Evolutionary conservation across 2,797 vertebrate species (phyloP), one percentile per base, ranked within the genome.

Genomic region (Alcedo atthis): DNA sequence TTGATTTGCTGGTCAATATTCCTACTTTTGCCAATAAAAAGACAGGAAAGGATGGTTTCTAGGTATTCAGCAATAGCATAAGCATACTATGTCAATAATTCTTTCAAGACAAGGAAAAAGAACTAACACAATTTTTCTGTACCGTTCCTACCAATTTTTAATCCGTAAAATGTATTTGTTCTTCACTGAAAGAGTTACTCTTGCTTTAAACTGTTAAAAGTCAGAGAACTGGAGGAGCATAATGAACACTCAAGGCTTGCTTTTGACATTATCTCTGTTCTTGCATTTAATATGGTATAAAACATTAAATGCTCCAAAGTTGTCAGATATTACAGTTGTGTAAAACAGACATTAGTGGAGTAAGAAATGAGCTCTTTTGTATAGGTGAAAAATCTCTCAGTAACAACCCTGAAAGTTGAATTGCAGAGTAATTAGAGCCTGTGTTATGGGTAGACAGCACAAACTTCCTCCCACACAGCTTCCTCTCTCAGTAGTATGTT

Each of bases 401-500:
- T 85, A 93, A 48, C 64, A 93, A 42, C 21, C 49, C 19, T 2
- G 32, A 28, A 70, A 70, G 78, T 85, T 81, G 81, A 89, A 87
- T 71, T 8, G 2, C 35, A 66, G 69, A 75, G 77, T 93, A 95
- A 91, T 87, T 92, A 94, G 73, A 90, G 45, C 45, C 55, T 57
- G 22, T 35, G 46, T 77, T 87, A 59, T 45, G 74, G 43, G 66
- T 75, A 95, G 89, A 90, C 81, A 85, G 82, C 43, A 89, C 32
- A 94, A 92, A 83, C 85, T 86, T 85, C 89, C 86, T 81, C 90
- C 78, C 85, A 95, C 83, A 0, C 73, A 1, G 5, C 81, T 85
- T 92, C 59, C 79, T 87, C 53, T 87, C 81, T 90, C 70, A 66
- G 30, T 74, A 89, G 64, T 81, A 57, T 74, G 40, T 85, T 93